These are phyloP conservation scores for Rhinolophus sinicus DNA, from an alignment of 2,113 vertebrate genomes.

Conservation along the genomic window DNA sequence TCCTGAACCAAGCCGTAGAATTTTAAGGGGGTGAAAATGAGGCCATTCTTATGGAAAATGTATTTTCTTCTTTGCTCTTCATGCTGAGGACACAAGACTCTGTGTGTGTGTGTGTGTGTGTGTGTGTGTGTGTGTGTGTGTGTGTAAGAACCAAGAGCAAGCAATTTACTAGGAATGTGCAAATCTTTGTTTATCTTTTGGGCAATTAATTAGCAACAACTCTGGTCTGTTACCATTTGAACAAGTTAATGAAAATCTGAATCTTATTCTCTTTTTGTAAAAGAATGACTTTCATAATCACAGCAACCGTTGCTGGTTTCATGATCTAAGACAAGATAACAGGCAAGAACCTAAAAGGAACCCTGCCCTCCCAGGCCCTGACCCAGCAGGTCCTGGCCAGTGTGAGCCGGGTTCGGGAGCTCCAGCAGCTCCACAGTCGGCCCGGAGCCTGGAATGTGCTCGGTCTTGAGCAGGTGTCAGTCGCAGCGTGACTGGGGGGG, in stretches of 20 bases:
- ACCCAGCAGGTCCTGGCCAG: neutral
- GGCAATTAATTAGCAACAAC: neutral
- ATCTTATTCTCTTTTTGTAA: neutral
- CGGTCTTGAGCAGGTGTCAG: neutral
- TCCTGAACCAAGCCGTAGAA: conserved; percentile 1
- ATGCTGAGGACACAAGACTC: neutral
- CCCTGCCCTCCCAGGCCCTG: neutral
- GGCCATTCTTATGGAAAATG: neutral
- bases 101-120: neutral
- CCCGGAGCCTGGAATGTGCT: neutral
- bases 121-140: neutral
- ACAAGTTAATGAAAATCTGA: conserved; percentile 6
- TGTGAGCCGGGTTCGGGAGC: neutral
- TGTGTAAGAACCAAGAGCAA: neutral
- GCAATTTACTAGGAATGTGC: neutral
- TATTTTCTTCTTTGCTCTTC: conserved; percentile 33
- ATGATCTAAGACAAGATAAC: neutral
- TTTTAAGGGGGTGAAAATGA: conserved; percentile 26
- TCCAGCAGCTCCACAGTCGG: neutral
- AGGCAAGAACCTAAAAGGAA: neutral
- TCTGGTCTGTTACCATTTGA: neutral
- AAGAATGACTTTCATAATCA: conserved; percentile 1
- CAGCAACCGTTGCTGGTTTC: neutral
- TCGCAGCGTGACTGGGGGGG: neutral
- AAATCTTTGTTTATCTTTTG: conserved; percentile 20